Evolutionary conservation across 2,113 vertebrate species (phyloP), one percentile per base, ranked within the genome.

Genomic region (Hippocampus abdominalis): DNA sequence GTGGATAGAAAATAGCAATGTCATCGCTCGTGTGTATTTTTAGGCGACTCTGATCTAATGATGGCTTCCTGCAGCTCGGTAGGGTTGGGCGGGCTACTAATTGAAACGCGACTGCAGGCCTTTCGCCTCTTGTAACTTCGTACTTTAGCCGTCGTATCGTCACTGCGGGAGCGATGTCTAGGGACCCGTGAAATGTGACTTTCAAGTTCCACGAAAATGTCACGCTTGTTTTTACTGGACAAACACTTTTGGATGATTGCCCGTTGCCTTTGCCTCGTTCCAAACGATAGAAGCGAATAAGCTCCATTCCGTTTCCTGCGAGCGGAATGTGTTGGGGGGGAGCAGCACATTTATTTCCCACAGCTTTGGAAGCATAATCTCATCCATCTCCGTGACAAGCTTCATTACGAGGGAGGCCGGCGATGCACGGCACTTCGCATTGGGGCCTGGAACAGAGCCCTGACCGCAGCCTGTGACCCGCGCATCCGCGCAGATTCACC

Each of bases 301-400:
- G 80, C 71, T 77, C 64, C 74, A 36, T 86, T 87, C 84, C 68
- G 80, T 89, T 87, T 90, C 78, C 80, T 83, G 81, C 57, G 71
- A 80, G 83, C 73, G 81, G 83, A 83, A 84, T 81, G 80, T 84
- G 78, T 72, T n/a, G n/a, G 75, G 18, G 16, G 25, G 76, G 79
- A 36, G 75, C 78, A 77, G 76, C 81, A 74, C 86, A 89, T 89
- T 89, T 84, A 87, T 90, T 89, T 88, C 82, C 84, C 88, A 81
- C 84, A 81, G 85, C 82, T 86, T 89, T 84, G 76, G 81, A 84
- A 85, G 81, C 81, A 89, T 89, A 91, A 92, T 92, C 89, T 89
- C 88, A 92, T 92, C 87, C 87, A 89, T 93, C 89, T 93, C 86
- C 73, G 83, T 91, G 91, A 93, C 91, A 92, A 91, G 87, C 89